Conservation (phyloP, 2,113 vertebrate species). For the Ramphastos sulfuratus region DNA sequence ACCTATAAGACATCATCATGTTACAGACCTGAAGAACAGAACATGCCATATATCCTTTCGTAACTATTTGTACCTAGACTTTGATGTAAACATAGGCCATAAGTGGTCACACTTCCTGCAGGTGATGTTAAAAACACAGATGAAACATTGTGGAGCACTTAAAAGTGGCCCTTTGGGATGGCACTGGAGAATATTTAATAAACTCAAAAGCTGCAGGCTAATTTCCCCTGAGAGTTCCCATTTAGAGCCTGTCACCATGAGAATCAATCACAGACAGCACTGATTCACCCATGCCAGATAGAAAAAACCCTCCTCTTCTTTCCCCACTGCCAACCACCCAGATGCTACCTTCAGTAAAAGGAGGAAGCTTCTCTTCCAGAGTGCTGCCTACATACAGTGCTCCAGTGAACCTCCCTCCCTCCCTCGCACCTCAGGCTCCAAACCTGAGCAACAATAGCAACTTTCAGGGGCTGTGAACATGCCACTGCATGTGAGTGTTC, state of each 20-base stretch:
- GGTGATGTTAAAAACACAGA: slow-evolving; percentile 18
- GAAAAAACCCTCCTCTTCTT: background rate
- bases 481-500: background rate
- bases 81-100: background rate
- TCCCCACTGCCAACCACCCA: background rate
- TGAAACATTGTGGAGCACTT: background rate
- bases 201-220: slow-evolving; percentile 61
- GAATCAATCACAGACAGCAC: slow-evolving; percentile 46
- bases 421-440: fast-evolving
- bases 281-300: background rate
- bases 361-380: background rate
- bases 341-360: fast-evolving
- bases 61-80: background rate
- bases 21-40: background rate
- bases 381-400: background rate
- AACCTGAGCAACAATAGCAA: fast-evolving
- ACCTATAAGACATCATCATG: background rate
- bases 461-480: background rate
- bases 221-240: slow-evolving; percentile 53
- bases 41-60: background rate
- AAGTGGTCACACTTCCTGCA: background rate
- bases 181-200: slow-evolving; percentile 57
- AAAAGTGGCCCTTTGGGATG: slow-evolving; percentile 35
- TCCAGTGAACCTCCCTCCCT: background rate
- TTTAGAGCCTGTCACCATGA: slow-evolving; percentile 23